Evolutionary conservation across 1,140 invertebrate species (phyloP), one percentile per base, ranked within the genome.

Genomic region (Leguminivora glycinivorella): DNA sequence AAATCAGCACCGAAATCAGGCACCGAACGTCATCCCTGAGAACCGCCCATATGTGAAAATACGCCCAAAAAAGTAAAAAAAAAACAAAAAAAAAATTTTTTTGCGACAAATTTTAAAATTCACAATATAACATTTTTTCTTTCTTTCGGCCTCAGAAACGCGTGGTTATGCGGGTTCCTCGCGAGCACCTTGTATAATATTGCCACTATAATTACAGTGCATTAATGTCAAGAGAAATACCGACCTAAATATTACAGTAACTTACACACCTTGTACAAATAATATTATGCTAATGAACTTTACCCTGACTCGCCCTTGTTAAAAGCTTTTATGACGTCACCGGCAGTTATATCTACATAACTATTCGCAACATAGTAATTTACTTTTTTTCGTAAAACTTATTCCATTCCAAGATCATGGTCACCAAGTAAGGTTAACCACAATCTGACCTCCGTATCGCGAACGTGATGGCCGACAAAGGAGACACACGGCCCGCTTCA

Each of bases 301-400:
- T 22, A 52, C 17, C 47, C 47, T 52, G 47, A 52, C 47, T 22
- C 47, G 19, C 47, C 47, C 47, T 52, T 52, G 47, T 52, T 52
- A 52, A 52, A 52, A 52, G 47, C 47, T 22, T 52, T 43, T n/a
- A 22, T 52, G 47, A 52, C 19, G 47, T 52, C 43, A 47, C 4
- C 43, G 43, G 6, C 34, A 38, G 2, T 12, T 12, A 38, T 38
- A 38, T 38, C 43, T 3, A 19, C n/a, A 47, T 47, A 7, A 1
- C 14, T 47, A 47, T 47, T 47, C 17, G 4, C 4, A n/a, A 17
- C 6, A 6, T 47, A 17, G n/a, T 7, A 17, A 47, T 47, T n/a
- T 47, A 5, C 1, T 47, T 47, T 47, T 14, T 47, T 47, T 17
- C 43, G n/a, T 47, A 47, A n/a, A 47, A 2, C 43, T 52, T 2